Evolutionary conservation across 2,113 vertebrate genomes (phyloP).

Genomic region (Boleophthalmus pectinirostris): DNA sequence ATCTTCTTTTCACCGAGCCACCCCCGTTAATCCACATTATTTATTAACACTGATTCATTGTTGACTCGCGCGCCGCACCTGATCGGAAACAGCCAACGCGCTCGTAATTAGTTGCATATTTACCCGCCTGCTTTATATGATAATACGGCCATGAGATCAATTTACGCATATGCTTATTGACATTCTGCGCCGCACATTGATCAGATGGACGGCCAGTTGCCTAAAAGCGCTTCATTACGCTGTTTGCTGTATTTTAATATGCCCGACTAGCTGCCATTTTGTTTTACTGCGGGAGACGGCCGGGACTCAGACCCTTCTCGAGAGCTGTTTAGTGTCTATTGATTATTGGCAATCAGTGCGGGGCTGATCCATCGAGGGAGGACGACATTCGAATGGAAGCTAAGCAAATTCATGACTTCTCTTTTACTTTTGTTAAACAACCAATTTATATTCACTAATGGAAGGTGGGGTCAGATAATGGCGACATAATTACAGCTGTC

Average conservation of each 20-base stretch:
- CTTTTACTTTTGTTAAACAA: conserved; percentile 42
- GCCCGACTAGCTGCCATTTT: conserved; percentile 47
- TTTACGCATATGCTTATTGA: conserved; percentile 82
- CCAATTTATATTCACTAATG: conserved; percentile 57
- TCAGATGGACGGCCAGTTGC: conserved; percentile 49
- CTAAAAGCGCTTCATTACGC: conserved; percentile 65
- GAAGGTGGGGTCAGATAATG: conserved; percentile 12
- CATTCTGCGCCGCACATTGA: conserved; percentile 67
- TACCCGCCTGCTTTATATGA: conserved; percentile 81
- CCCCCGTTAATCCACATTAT: too few relatives aligned
- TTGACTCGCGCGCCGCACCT: conserved; percentile 12
- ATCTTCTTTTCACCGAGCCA: not conserved
- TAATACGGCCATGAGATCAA: conserved; percentile 78
- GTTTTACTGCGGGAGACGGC: conserved; percentile 23
- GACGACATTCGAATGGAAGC: conserved; percentile 43
- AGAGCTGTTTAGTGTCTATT: conserved; percentile 33
- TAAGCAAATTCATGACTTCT: conserved; percentile 45
- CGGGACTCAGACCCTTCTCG: conserved; percentile 8
- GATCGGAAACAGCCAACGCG: conserved; percentile 35
- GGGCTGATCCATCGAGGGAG: conserved; percentile 27
- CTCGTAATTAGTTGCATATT: conserved; percentile 76
- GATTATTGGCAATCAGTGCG: conserved; percentile 53
- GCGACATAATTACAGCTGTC: conserved; percentile 15
- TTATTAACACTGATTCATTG: conserved; percentile 29
- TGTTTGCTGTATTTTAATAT: conserved; percentile 43